Evolutionary conservation across 2,113 vertebrate species (phyloP).

Genomic region (Psittacula cyanocephala): DNA sequence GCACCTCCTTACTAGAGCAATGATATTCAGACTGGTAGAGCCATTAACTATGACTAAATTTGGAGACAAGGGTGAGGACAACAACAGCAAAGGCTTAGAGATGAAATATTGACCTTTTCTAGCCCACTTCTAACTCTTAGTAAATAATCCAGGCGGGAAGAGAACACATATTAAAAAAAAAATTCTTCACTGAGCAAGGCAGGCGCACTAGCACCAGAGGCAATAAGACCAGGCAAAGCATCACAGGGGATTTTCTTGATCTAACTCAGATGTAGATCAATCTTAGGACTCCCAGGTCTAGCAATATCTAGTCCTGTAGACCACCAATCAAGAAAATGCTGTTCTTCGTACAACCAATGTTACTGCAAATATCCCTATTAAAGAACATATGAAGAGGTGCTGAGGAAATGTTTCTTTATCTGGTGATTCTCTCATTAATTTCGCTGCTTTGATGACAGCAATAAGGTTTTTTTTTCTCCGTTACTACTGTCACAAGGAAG

Average conservation of each 20-base stretch:
- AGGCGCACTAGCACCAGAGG: neutral
- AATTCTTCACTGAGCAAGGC: neutral
- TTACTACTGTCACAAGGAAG: neutral
- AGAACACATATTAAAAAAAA: neutral
- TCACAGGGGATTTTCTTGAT: neutral
- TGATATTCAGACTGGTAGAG: neutral
- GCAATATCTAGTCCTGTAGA: neutral
- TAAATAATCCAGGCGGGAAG: neutral
- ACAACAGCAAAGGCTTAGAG: accelerated
- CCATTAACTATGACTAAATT: neutral
- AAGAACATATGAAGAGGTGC: neutral
- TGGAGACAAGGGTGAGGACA: neutral
- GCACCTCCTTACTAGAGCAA: neutral
- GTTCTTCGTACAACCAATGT: neutral
- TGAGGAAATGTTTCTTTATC: neutral
- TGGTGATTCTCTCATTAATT: neutral
- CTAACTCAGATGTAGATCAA: neutral
- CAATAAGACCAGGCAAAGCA: neutral
- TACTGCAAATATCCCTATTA: neutral
- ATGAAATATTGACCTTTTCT: neutral
- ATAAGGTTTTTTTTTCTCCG: neutral
- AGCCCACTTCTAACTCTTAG: neutral
- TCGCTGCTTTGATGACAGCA: neutral
- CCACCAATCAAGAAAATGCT: neutral
- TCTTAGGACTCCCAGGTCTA: neutral